Conservation (phyloP, 1,140 invertebrate species). For the Sarcophaga peregrina region DNA sequence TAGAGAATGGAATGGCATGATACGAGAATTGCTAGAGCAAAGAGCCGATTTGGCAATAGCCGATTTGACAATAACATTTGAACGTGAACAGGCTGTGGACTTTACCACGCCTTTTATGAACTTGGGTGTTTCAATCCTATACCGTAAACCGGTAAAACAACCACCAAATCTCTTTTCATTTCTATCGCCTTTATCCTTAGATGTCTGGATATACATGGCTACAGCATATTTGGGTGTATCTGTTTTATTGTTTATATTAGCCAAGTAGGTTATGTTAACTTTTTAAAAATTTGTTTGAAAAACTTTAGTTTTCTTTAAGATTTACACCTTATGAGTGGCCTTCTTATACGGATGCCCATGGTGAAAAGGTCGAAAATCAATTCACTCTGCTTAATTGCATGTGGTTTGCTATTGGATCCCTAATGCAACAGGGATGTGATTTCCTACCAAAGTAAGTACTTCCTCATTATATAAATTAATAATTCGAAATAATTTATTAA, state of each 20-base stretch:
- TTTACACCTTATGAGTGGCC: slow-evolving; percentile 95
- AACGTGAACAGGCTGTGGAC: slow-evolving; percentile 86
- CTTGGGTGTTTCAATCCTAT: slow-evolving; percentile 92
- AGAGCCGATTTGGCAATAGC: slow-evolving; percentile 92
- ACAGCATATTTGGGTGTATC: slow-evolving; percentile 94
- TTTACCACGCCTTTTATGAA: slow-evolving; percentile 98
- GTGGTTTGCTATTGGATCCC: slow-evolving; percentile 94
- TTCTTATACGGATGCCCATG: slow-evolving; percentile 81
- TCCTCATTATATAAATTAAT: background rate
- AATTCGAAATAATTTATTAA: slow-evolving; percentile 31
- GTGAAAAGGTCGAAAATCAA: slow-evolving; percentile 87
- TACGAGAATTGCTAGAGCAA: slow-evolving; percentile 89
- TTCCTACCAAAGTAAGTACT: slow-evolving; percentile 84
- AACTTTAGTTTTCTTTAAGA: slow-evolving; percentile 67
- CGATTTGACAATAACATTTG: slow-evolving; percentile 93
- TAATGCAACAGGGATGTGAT: slow-evolving; percentile 93
- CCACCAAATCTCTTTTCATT: slow-evolving; percentile 93
- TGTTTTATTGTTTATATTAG: slow-evolving; percentile 90
- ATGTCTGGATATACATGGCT: slow-evolving; percentile 97
- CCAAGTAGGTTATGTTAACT: slow-evolving; percentile 75
- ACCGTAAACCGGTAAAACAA: slow-evolving; percentile 90
- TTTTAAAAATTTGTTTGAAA: background rate
- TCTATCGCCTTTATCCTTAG: slow-evolving; percentile 89
- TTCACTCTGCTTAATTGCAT: slow-evolving; percentile 93
- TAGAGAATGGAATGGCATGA: slow-evolving; percentile 95